Percentiles rank a stretch among this genome's conserved stretches.
Evolutionary conservation across 2,113 vertebrate genomes (phyloP).

Genomic region (Phaethornis superciliosus): DNA sequence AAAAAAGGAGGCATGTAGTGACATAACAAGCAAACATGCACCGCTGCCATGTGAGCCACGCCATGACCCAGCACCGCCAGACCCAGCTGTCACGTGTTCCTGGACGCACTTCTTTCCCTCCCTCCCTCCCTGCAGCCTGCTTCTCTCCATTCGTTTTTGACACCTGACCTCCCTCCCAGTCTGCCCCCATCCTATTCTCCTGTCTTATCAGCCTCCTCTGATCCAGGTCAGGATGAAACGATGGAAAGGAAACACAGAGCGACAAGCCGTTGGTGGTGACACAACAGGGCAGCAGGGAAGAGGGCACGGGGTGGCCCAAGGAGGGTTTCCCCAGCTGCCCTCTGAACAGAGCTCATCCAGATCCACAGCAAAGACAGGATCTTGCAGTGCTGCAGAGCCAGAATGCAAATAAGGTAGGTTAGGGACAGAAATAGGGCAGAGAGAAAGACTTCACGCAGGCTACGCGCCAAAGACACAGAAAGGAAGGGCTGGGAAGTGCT

Average conservation of each 20-base stretch:
- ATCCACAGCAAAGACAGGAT: neutral
- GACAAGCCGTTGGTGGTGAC: neutral
- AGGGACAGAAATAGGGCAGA: conserved; percentile 54
- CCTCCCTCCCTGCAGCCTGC: neutral
- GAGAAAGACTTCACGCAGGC: conserved; percentile 19
- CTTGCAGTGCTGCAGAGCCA: neutral
- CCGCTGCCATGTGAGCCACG: conserved; percentile 48
- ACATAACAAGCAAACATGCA: conserved; percentile 62
- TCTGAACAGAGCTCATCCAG: neutral
- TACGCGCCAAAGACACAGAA: neutral
- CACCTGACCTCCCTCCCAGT: neutral
- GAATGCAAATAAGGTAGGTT: conserved; percentile 51
- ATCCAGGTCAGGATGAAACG: neutral
- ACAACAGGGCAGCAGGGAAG: neutral
- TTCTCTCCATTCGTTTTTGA: neutral
- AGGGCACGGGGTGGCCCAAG: neutral
- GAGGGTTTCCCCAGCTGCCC: neutral
- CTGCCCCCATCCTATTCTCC: neutral
- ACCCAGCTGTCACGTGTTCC: conserved; percentile 42
- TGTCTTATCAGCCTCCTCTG: neutral
- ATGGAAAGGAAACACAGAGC: neutral
- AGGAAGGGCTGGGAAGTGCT: neutral
- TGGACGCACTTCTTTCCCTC: neutral
- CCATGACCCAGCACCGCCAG: conserved; percentile 54
- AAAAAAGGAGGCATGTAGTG: conserved; percentile 44